Evolutionary conservation across 2,113 vertebrate genomes (phyloP).

Genomic region (Aphyosemion australe): DNA sequence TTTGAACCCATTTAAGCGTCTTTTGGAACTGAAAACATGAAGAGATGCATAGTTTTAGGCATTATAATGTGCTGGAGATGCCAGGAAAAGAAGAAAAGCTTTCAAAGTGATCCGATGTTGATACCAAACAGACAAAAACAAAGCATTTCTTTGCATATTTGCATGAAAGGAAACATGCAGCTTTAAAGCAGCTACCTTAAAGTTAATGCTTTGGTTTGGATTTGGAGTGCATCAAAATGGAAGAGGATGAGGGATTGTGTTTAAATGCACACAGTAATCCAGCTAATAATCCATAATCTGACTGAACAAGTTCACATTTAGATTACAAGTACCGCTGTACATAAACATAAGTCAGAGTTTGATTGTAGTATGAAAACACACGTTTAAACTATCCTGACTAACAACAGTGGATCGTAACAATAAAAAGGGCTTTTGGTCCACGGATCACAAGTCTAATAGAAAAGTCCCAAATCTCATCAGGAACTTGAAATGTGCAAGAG

Average conservation of each 20-base stretch:
- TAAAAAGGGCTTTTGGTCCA: constrained; percentile 21
- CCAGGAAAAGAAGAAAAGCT: constrained; percentile 1
- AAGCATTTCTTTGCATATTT: constrained; percentile 71
- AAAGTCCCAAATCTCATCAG: constrained; percentile 6
- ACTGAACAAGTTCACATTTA: constrained; percentile 32
- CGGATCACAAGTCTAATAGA: constrained; percentile 22
- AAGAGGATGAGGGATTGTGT: constrained; percentile 58
- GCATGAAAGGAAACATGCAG: constrained; percentile 63
- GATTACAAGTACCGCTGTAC: constrained; percentile 26
- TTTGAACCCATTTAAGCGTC: constrained; percentile 17
- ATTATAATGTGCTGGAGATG: constrained; percentile 34
- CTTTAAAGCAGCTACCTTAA: constrained; percentile 61
- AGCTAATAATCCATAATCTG: constrained; percentile 26
- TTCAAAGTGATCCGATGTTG: not conserved
- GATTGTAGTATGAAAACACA: constrained; percentile 35
- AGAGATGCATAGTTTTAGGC: constrained; percentile 63
- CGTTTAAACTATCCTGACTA: constrained; percentile 12
- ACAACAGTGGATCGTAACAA: constrained; percentile 27
- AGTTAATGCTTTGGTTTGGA: constrained; percentile 71
- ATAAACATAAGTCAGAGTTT: constrained; percentile 36
- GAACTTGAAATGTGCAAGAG: constrained; percentile 33
- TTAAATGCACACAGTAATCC: constrained; percentile 48
- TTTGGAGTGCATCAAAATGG: constrained; percentile 59
- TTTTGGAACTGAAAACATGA: constrained; percentile 16
- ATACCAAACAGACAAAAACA: constrained; percentile 9